Conservation (phyloP, 2,888 invertebrate species). For the Apodemia zela region DNA sequence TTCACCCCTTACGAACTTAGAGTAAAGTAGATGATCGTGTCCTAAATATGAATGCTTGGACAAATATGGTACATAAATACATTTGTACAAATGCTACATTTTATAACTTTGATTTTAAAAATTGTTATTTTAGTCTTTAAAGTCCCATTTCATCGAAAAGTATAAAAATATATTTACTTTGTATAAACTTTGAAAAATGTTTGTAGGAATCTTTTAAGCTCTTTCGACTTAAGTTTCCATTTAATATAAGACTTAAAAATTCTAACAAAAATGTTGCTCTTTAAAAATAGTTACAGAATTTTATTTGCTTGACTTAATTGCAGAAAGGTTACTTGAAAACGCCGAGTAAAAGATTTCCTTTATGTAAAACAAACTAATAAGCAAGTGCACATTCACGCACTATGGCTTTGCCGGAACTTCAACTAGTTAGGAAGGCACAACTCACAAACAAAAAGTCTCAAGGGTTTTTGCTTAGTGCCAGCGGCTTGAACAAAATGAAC, state of each 20-base stretch:
- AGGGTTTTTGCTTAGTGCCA: conserved; percentile 16
- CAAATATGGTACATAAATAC: too few species aligned
- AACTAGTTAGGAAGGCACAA: conserved; percentile 17
- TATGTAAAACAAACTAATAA: conserved; percentile 23
- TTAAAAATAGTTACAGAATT: not conserved
- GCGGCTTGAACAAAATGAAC: conserved; percentile 27
- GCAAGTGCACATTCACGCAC: conserved; percentile 20
- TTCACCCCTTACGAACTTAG: too few species aligned
- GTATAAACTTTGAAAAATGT: not conserved
- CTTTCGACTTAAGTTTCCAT: not conserved
- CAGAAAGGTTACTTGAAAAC: conserved; percentile 4
- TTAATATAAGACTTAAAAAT: not conserved
- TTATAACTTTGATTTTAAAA: too few species aligned
- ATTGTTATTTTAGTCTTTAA: too few species aligned
- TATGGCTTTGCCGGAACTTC: conserved; percentile 10
- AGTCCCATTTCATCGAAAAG: not conserved
- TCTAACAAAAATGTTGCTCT: not conserved
- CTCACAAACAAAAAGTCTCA: conserved; percentile 15
- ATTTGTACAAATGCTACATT: too few species aligned
- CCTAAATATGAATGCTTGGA: too few species aligned
- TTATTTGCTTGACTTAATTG: too few species aligned
- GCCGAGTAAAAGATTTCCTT: not conserved
- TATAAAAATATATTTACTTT: not conserved
- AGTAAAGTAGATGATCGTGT: too few species aligned
- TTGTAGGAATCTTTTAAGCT: not conserved